phyloP scores from a whole-genome alignment of 2,888 invertebrate species.

The Polydrusus pterygomalis region DNA sequence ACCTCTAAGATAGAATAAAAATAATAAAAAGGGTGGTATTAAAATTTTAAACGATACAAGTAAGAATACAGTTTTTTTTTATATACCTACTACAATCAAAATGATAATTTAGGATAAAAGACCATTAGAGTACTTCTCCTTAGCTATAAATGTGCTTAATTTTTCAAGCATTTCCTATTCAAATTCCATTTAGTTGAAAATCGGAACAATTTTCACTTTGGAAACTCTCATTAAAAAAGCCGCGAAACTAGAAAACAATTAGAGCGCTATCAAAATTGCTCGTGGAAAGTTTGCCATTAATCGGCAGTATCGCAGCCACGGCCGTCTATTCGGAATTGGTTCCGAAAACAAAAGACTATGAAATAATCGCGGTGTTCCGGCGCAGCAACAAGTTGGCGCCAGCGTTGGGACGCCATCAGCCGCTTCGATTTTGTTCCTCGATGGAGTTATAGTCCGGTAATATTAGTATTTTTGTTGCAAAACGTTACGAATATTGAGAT shows the following conservation, averaged over 20 bases:
- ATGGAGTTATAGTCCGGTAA: not conserved
- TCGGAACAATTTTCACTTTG: not conserved
- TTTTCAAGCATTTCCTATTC: not conserved
- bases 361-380: conserved; percentile 36
- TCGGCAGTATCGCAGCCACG: conserved; percentile 25
- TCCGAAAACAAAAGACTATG: conserved; percentile 40
- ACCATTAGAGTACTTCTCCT: too few species aligned
- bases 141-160: too few species aligned
- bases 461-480: too few species aligned
- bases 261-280: conserved; percentile 24
- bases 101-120: too few species aligned
- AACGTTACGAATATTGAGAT: too few species aligned
- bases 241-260: conserved; percentile 31
- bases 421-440: conserved; percentile 32
- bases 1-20: too few species aligned
- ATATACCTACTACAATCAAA: too few species aligned
- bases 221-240: conserved; percentile 24
- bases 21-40: too few species aligned
- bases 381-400: conserved; percentile 40
- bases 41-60: too few species aligned
- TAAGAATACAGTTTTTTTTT: too few species aligned
- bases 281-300: conserved; percentile 35
- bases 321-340: conserved; percentile 25
- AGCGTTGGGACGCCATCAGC: conserved; percentile 26
- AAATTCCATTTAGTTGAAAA: not conserved